Evolutionary conservation across 2,797 vertebrate species (phyloP).

Genomic region (Lemur catta): DNA sequence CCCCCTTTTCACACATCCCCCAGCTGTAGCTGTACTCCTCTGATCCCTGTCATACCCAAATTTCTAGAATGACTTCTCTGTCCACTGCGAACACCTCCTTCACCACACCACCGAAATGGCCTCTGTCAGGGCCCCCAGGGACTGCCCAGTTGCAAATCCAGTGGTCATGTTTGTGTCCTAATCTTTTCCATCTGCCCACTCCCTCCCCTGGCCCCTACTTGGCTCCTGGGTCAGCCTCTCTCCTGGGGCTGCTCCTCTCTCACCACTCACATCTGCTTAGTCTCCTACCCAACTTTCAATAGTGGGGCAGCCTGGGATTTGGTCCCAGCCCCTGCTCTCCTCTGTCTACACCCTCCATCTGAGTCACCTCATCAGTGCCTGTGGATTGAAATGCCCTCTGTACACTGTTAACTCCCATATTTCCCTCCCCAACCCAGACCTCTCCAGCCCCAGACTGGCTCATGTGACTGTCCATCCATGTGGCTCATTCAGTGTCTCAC

Average conservation of each 20-base stretch:
- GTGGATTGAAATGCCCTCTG: neutral
- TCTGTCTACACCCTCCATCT: neutral
- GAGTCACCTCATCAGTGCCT: neutral
- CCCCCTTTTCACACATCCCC: neutral
- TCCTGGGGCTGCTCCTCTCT: neutral
- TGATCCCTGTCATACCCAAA: neutral
- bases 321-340: neutral
- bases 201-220: neutral
- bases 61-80: neutral
- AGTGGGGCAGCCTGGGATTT: neutral
- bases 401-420: neutral
- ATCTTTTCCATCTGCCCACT: neutral
- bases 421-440: neutral
- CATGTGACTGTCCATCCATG: neutral
- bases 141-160: neutral
- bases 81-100: neutral
- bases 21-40: neutral
- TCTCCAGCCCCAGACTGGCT: neutral
- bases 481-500: neutral
- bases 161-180: neutral
- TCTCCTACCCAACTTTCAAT: neutral
- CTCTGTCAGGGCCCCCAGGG: neutral
- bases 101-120: neutral
- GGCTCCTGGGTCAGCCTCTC: neutral
- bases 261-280: neutral